Base-by-base conservation (phyloP, 2,113 vertebrate genomes). In the Mandrillus leucophaeus region DNA sequence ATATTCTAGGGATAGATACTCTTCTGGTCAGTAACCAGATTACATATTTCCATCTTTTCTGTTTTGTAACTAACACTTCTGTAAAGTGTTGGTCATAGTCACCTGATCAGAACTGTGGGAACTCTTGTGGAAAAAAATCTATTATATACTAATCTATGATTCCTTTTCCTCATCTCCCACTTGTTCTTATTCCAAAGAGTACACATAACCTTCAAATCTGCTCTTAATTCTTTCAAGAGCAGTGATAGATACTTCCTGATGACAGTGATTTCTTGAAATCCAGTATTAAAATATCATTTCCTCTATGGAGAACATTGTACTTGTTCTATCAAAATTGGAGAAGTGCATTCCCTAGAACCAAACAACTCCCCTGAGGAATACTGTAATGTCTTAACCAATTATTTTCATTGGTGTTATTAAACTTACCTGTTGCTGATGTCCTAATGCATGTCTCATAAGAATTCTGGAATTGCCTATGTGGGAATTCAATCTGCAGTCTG, bases 351-450 rank as follows among this genome's bases (percentile, higher is more conserved):
- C 40, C 40, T 91, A 88, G 93, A 50, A 78, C 55, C 8, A 52
- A 89, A 57, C 23, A 95, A 78, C 40, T 76, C n/a, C 27, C 92
- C 32, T 72, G 22, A 70, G 38, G 22, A 89, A 89, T 85, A 64
- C 17, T 61, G 23, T 35, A 23, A n/a, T 45, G 38, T 78, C 66
- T 94, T 64, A 88, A 43, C 25, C 18, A 85, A 92, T 94, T 96
- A 59, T 78, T 97, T 72, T 80, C 38, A 94, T 90, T 89, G 92
- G n/a, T 75, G 13, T 84, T 70, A 91, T 89, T 88, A 94, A 78
- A 12, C 30, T 94, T 92, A 57, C 17, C 72, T 14, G 92, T 89
- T 95, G 50, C 43, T 86, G 68, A 92, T 85, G n/a, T 45, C 59
- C 52, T 89, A 81, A 43, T 27, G 2, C 32, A 88, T 86, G 17